Conservation (phyloP, 2,888 invertebrate species). For the Cylindroiulus punctatus region DNA sequence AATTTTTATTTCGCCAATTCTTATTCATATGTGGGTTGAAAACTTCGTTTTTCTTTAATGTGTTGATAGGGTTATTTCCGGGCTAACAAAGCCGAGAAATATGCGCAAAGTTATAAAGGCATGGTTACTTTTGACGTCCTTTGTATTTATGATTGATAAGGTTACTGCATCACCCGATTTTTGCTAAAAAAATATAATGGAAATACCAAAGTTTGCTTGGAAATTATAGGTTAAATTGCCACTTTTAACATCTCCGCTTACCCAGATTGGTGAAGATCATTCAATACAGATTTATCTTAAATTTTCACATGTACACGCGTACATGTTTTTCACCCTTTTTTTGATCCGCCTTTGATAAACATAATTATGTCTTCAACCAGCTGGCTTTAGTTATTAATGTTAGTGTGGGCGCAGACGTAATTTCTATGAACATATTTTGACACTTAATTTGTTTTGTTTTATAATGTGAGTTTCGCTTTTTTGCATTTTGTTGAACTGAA, state of each 20-base stretch:
- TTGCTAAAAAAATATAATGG: neutral
- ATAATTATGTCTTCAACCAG: neutral
- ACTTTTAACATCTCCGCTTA: neutral
- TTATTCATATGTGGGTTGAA: neutral
- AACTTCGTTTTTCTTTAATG: neutral
- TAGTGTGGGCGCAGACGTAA: neutral
- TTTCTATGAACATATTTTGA: neutral
- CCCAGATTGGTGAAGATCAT: neutral
- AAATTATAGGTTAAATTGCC: no score
- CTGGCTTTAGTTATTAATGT: neutral
- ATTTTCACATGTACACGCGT: no score
- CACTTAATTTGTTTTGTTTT: neutral
- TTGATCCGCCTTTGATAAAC: no score
- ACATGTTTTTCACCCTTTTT: no score
- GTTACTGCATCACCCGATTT: neutral
- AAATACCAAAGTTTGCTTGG: neutral
- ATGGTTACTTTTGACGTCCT: neutral
- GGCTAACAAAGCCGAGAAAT: neutral
- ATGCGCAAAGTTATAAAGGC: neutral
- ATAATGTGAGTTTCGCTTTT: neutral
- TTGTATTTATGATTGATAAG: neutral
- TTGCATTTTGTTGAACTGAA: neutral
- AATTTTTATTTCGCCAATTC: slow-evolving; percentile 25
- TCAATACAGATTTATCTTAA: no score
- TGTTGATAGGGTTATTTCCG: neutral